Percentiles rank a stretch among this genome's conserved stretches.
Evolutionary conservation across 2,113 vertebrate genomes (phyloP).

Genomic region (Serilophus lunatus): DNA sequence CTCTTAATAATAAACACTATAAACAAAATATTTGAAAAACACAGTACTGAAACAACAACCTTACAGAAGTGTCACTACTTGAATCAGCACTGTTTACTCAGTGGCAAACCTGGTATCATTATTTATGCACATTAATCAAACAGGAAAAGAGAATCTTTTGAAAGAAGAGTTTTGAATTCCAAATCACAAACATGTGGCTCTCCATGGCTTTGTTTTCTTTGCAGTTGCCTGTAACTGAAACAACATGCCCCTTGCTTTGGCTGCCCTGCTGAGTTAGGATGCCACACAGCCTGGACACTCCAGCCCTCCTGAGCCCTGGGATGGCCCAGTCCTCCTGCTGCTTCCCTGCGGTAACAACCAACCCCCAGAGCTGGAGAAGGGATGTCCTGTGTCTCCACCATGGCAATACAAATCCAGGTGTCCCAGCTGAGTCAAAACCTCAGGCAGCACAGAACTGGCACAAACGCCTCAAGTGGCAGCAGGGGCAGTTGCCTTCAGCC

Average conservation of each 20-base stretch:
- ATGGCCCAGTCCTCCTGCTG: neutral
- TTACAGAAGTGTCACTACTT: neutral
- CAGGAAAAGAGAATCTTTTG: slow-evolving; percentile 57
- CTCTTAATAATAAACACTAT: slow-evolving; percentile 33
- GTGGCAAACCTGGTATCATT: slow-evolving; percentile 56
- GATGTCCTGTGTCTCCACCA: neutral
- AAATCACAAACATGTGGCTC: slow-evolving; percentile 31
- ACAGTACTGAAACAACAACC: slow-evolving; percentile 26
- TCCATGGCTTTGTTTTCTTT: slow-evolving; percentile 56
- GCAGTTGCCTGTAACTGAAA: slow-evolving; percentile 44
- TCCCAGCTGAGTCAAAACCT: neutral
- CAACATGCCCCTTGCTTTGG: slow-evolving; percentile 38
- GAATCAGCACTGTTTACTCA: slow-evolving; percentile 6
- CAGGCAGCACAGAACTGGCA: neutral
- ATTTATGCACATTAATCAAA: slow-evolving; percentile 68
- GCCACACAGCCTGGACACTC: neutral
- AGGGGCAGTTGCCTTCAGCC: neutral
- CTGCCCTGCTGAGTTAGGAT: neutral
- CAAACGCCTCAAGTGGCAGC: rapidly evolving
- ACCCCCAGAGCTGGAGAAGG: neutral
- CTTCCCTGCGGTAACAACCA: neutral
- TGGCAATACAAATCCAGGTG: neutral
- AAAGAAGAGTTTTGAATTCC: slow-evolving; percentile 37
- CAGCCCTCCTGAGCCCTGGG: neutral
- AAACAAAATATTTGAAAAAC: slow-evolving; percentile 45